These are phyloP conservation scores for Tubulanus polymorphus DNA, from an alignment of 2,888 invertebrate genomes.

Conservation along the genomic window DNA sequence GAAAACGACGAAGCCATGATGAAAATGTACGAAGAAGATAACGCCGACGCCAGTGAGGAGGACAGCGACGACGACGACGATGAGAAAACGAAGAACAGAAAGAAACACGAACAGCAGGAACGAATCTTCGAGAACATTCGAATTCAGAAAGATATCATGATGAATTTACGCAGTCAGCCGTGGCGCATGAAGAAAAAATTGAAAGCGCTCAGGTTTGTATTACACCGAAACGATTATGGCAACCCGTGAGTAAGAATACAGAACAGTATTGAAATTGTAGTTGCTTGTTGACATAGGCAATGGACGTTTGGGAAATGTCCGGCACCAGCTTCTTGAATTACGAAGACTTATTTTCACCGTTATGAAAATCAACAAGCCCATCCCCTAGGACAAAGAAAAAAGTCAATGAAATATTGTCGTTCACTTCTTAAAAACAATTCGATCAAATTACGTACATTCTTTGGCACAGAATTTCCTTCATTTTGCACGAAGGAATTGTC, in stretches of 20 bases:
- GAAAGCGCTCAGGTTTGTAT: conserved; percentile 34
- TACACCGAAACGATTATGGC: background rate
- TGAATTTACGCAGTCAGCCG: conserved; percentile 66
- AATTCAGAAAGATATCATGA: conserved; percentile 85
- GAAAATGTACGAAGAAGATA: no score
- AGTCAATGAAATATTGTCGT: no score
- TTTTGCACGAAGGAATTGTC: background rate
- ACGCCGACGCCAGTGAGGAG: no score
- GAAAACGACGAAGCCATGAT: no score
- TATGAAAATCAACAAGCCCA: no score
- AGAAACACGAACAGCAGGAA: conserved; percentile 59
- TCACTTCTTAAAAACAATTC: no score
- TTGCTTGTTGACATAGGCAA: background rate
- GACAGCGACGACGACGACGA: conserved; percentile 19
- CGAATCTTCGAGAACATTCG: conserved; percentile 87
- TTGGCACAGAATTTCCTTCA: no score
- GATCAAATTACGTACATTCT: no score
- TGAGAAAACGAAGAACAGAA: conserved; percentile 26
- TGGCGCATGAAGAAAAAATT: conserved; percentile 53
- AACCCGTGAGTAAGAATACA: background rate
- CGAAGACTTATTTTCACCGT: no score
- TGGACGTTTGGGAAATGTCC: no score
- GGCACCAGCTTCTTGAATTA: no score
- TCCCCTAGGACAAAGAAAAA: no score
- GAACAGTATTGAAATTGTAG: conserved; percentile 4